Evolutionary conservation across 2,113 vertebrate species (phyloP), one percentile per base, ranked within the genome.

Genomic region (Phoxinus phoxinus): DNA sequence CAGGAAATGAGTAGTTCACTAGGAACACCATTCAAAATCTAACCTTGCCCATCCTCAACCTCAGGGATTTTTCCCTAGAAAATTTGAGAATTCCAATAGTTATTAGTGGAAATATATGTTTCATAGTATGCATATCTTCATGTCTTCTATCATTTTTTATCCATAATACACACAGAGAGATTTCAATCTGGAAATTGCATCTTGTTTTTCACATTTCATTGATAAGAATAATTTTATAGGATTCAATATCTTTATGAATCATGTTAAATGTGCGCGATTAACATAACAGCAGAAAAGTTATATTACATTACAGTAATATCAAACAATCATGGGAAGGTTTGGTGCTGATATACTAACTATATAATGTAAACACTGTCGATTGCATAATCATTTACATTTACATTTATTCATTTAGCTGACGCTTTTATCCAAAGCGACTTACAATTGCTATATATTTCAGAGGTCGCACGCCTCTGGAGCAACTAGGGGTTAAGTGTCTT

Each of bases 1-100:
- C 94, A 93, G 88, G 87, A 90, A 92, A 91, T 91, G 89, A 93
- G 90, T 90, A 92, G 90, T 92, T 94, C 91, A 88, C 91, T 89
- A 88, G 91, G 91, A 92, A 92, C 89, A 91, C 19, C 37, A 25
- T 78, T 23, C 88, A 19, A 90, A 92, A 93, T 91, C 90, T 91
- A 88, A 89, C 90, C 89, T 90, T 89, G 87, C 87, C 56, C 85
- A 86, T 86, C 69, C 79, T 46, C 41, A 27, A 75, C 44, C 25
- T 6, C 61, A 21, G 0, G 61, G 76, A 69, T 75, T 81, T 80
- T 79, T 30, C 27, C 63, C 17, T 19, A 74, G 23, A 61, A 53
- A 56, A 44, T 80, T 30, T 21, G n/a, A 27, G 23, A 37, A 67
- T 79, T 84, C n/a, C 30, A 27, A 30, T 56, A 65, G 61, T 30